Base-by-base conservation (phyloP, 2,797 vertebrate genomes). In the Centroberyx gerrardi region DNA sequence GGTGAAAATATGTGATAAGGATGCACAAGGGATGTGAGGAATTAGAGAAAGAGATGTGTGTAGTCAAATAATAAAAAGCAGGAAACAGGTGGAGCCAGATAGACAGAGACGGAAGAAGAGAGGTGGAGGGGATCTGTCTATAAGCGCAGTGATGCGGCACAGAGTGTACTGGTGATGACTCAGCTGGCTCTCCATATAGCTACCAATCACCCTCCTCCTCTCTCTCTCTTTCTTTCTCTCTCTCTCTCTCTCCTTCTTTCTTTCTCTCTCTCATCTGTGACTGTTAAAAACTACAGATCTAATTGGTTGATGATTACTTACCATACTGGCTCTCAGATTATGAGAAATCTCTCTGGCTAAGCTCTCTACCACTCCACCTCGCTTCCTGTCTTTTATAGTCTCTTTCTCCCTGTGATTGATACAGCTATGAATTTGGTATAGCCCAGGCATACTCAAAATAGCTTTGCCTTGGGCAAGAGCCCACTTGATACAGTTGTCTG, bases 111-210 rank as follows among this genome's bases (percentile, higher is more conserved):
- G 60, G 87, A 86, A 82, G 86, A 80, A 72, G 81, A 81, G 85
- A 91, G 88, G 91, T 90, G 81, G 90, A 90, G 89, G 85, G 84
- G 83, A 91, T 94, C 91, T 92, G 94, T 91, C 93, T 94, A 91
- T 92, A 93, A 93, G 93, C 92, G 93, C 93, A 95, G 90, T 92
- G 92, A 94, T 94, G 93, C 94, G 88, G 94, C 90, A 94, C 94
- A 93, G 87, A 92, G 90, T 95, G 94, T 94, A 82, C 93, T 90
- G 92, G 90, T 93, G 92, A 94, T 95, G 95, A 95, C 90, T 95
- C 95, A 95, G 94, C 93, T 91, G 90, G 85, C 91, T 93, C 93
- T 91, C 85, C 93, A 93, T 94, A 94, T 94, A 94, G 93, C 92
- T 90, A 93, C 93, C 93, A 93, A 90, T 94, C 92, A 89, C 85